These are phyloP conservation scores for Antechinus flavipes DNA, from an alignment of 2,113 vertebrate genomes.

Conservation along the genomic window DNA sequence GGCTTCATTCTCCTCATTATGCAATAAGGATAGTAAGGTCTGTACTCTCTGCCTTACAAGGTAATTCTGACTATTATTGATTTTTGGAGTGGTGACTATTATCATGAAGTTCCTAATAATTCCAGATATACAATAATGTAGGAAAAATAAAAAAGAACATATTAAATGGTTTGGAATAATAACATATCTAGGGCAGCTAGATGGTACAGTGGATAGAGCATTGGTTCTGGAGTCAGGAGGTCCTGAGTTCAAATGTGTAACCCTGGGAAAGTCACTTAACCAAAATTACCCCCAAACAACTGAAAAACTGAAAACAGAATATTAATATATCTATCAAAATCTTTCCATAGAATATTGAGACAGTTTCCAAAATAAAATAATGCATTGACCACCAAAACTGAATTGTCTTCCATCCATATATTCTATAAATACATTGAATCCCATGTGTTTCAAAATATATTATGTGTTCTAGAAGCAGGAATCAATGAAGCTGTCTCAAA, in stretches of 20 bases:
- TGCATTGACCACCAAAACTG: neutral
- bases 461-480: neutral
- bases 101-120: neutral
- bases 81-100: neutral
- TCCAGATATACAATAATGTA: neutral
- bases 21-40: neutral
- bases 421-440: neutral
- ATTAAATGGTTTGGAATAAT: neutral
- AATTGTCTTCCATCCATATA: neutral
- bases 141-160: neutral
- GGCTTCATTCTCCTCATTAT: neutral
- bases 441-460: neutral
- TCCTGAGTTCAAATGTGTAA: no score
- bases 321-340: neutral
- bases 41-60: neutral
- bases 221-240: no score
- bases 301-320: neutral
- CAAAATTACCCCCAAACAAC: no score
- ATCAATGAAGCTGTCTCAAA: neutral
- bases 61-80: neutral
- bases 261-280: no score
- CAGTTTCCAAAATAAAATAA: neutral
- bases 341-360: neutral
- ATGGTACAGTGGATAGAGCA: no score
- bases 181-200: neutral